Evolutionary conservation across 1,140 invertebrate genomes (phyloP).

Genomic region (Pachyrhynchus sulphureomaculatus): DNA sequence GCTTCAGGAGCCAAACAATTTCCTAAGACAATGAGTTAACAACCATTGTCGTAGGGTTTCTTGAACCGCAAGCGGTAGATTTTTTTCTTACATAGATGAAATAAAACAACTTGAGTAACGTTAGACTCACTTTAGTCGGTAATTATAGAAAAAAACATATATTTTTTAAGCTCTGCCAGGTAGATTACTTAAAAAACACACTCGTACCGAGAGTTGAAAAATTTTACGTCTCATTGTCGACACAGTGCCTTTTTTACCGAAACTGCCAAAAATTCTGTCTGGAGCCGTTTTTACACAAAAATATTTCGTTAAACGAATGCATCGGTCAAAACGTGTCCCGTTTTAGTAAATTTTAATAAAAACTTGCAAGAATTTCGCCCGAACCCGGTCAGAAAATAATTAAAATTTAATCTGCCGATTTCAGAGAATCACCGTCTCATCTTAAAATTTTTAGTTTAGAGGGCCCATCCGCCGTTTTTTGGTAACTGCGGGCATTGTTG

Average conservation of each 20-base stretch:
- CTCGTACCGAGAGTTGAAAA: too few species aligned
- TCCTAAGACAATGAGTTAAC: too few species aligned
- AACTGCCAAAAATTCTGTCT: conserved; percentile 45
- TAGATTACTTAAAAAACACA: too few species aligned
- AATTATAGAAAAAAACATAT: too few species aligned
- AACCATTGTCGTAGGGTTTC: too few species aligned
- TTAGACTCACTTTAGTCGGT: too few species aligned
- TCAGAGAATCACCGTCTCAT: conserved; percentile 30
- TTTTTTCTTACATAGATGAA: too few species aligned
- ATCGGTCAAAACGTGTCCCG: conserved; percentile 35
- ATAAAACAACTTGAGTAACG: too few species aligned
- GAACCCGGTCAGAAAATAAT: conserved; percentile 33
- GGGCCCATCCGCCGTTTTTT: conserved; percentile 12
- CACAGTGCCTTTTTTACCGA: conserved; percentile 26
- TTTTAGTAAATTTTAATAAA: conserved; percentile 43
- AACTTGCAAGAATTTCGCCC: conserved; percentile 40
- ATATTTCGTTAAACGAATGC: conserved; percentile 44
- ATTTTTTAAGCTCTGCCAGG: too few species aligned
- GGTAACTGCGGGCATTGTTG: conserved; percentile 21
- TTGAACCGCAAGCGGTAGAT: too few species aligned
- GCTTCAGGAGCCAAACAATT: too few species aligned
- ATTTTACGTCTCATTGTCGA: too few species aligned
- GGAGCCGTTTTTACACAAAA: conserved; percentile 41
- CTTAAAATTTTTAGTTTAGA: conserved; percentile 26
- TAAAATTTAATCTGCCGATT: conserved; percentile 36